Evolutionary conservation across 2,113 vertebrate genomes (phyloP).

Genomic region (Gymnocephalus cernua): DNA sequence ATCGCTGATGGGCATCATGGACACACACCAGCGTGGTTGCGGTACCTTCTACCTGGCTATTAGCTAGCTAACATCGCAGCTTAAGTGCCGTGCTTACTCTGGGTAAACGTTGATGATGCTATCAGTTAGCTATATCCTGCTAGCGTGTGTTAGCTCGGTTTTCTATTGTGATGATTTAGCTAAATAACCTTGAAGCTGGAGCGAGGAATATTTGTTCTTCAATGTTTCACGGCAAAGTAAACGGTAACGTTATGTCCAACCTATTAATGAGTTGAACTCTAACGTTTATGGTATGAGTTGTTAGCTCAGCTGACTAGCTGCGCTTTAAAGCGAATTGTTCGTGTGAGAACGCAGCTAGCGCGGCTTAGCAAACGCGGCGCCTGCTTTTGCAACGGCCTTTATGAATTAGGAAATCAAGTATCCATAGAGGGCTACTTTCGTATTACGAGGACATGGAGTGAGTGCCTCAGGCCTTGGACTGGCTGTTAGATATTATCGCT

Average conservation of each 20-base stretch:
- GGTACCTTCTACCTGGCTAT: slow-evolving; percentile 62
- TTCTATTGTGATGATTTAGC: slow-evolving; percentile 78
- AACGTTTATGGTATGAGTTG: neutral
- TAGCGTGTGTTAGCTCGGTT: slow-evolving; percentile 63
- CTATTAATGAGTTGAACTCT: neutral
- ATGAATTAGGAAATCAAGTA: slow-evolving; percentile 69
- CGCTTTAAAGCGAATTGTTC: slow-evolving; percentile 61
- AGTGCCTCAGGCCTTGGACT: slow-evolving; percentile 23
- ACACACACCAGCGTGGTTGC: slow-evolving; percentile 51
- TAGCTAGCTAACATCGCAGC: slow-evolving; percentile 66
- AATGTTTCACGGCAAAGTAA: slow-evolving; percentile 4
- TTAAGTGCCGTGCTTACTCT: slow-evolving; percentile 11
- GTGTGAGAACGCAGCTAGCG: slow-evolving; percentile 53
- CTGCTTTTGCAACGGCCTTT: slow-evolving; percentile 67
- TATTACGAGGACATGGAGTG: neutral
- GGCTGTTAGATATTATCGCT: neutral
- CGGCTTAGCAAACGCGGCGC: slow-evolving; percentile 55
- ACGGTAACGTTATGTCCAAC: neutral
- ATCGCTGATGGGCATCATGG: slow-evolving; percentile 23
- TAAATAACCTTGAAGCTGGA: slow-evolving; percentile 76
- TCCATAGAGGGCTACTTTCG: slow-evolving; percentile 26
- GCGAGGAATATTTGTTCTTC: neutral
- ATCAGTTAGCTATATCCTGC: slow-evolving; percentile 61
- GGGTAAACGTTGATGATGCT: slow-evolving; percentile 62
- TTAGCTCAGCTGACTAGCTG: slow-evolving; percentile 26